Evolutionary conservation across 2,797 vertebrate species (phyloP), one percentile per base, ranked within the genome.

Genomic region (Poliocrania exsul): DNA sequence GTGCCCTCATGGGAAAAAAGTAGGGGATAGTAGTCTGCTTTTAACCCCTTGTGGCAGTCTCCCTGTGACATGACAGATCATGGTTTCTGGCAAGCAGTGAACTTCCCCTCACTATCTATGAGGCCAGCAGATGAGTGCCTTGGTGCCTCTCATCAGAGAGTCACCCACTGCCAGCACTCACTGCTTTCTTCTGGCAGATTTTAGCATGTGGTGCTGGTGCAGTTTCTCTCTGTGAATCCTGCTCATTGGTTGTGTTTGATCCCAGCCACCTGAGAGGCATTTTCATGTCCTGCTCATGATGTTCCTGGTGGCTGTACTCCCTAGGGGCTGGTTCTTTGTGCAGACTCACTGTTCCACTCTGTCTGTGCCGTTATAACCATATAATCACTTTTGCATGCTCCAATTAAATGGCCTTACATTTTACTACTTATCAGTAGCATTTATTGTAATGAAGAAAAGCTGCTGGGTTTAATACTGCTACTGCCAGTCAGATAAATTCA

Each of bases 311-410:
- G 11, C 51, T 58, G 9, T 23, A 33, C 31, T 71, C 23, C 46
- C 38, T 37, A 37, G 70, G 51, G 40, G 7, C 24, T 1, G 0
- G 10, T 37, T 72, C 16, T 7, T 2, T 11, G 7, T 1, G 2
- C 26, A 50, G 14, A 42, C 50, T 60, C 50, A 35, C 11, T 6
- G 5, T 72, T 85, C 73, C 50, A 5, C 38, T 47, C 37, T 9
- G 24, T 10, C 7, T 86, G 17, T 69, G 38, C 16, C 17, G 3
- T 67, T 67, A 16, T 6, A 62, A 25, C 13, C 17, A 19, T 33
- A 15, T 37, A 62, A 50, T 50, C 24, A 60, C 5, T 53, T 75
- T 29, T 73, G 31, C 13, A 1, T 50, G n/a, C 35, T 85, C 50
- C 60, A 33, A 3, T 44, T 74, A 88, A 72, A 72, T 50, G 24